Evolutionary conservation across 1,140 invertebrate genomes (phyloP).

Genomic region (Caenorhabditis latens): DNA sequence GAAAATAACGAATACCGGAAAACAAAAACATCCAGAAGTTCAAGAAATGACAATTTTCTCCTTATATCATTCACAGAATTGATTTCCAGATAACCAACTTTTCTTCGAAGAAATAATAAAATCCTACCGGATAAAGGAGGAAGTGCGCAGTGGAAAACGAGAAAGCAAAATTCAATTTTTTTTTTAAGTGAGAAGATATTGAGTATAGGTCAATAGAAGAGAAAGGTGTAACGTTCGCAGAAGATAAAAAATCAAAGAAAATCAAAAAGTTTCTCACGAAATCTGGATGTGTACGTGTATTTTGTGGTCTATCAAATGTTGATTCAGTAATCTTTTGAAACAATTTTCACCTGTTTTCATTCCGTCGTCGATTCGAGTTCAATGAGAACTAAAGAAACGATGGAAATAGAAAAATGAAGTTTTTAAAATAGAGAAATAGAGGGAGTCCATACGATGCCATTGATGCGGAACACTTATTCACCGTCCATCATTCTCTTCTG

Average conservation of each 20-base stretch:
- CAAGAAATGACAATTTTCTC: too few relatives aligned
- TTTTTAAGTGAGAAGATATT: background rate
- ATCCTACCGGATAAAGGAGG: background rate
- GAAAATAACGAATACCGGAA: background rate
- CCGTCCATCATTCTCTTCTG: constrained; percentile 6
- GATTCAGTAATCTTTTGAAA: too few relatives aligned
- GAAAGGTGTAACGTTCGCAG: too few relatives aligned
- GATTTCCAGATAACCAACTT: background rate
- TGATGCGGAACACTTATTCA: constrained; percentile 9
- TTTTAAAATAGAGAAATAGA: background rate
- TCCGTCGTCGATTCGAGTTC: background rate
- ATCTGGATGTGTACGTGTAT: background rate
- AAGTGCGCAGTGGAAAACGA: too few relatives aligned
- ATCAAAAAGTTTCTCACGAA: background rate
- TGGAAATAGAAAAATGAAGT: background rate
- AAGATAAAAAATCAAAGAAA: background rate
- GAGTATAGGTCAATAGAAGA: too few relatives aligned
- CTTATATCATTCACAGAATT: too few relatives aligned
- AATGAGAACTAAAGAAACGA: background rate
- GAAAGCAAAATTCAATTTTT: too few relatives aligned
- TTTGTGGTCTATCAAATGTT: constrained; percentile 11
- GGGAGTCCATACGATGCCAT: background rate
- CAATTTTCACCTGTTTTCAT: background rate
- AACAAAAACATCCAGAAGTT: background rate
- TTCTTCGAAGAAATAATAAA: background rate